Conservation (phyloP, 2,797 vertebrate species). For the Anabacerthia variegaticeps region DNA sequence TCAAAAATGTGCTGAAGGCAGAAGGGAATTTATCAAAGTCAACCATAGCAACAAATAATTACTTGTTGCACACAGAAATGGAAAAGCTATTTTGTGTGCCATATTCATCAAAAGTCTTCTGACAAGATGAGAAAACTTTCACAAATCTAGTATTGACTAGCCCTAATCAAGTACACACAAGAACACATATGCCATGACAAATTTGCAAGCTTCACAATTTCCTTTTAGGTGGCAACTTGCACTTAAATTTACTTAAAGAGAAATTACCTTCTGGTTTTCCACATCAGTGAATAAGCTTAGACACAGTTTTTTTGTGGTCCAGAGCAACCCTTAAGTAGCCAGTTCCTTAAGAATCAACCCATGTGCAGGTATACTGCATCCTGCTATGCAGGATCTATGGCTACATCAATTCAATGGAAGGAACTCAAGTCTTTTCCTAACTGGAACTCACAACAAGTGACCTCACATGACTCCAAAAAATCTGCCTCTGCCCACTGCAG, state of each 20-base stretch:
- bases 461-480: fast-evolving
- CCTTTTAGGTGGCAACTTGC: neutral
- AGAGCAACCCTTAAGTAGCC: neutral
- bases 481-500: neutral
- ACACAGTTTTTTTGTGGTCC: neutral
- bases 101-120: slow-evolving; percentile 19
- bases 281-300: neutral
- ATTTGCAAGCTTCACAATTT: neutral
- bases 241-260: neutral
- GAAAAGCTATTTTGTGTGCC: neutral
- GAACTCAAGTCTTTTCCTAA: neutral
- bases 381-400: neutral
- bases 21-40: slow-evolving; percentile 30
- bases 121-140: slow-evolving; percentile 19
- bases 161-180: neutral
- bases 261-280: neutral
- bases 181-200: neutral
- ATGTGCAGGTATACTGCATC: neutral
- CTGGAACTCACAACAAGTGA: neutral
- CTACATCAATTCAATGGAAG: neutral
- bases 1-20: neutral
- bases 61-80: neutral
- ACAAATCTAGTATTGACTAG: neutral
- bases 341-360: neutral
- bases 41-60: slow-evolving; percentile 10